A percentile compares a stretch with the other conserved stretches of the same genome.
Conservation (phyloP, 2,797 vertebrate species). For the Pangasius djambal region DNA sequence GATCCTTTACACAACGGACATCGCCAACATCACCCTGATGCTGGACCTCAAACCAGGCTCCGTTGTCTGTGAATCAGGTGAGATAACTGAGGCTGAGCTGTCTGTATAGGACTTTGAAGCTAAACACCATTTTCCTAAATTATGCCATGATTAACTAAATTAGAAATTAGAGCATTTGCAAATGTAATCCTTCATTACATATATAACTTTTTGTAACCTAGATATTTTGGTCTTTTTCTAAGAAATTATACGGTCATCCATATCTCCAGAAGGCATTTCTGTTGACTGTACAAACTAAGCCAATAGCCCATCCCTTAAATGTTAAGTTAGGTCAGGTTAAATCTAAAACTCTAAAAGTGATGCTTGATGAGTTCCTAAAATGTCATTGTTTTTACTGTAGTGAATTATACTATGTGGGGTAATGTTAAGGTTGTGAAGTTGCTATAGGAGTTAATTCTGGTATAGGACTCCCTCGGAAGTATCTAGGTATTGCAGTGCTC, state of each 20-base stretch:
- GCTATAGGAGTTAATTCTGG: neutral
- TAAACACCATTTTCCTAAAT: neutral
- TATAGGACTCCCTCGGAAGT: neutral
- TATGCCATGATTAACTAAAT: neutral
- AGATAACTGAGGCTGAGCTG: neutral
- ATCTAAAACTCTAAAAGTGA: neutral
- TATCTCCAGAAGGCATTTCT: neutral
- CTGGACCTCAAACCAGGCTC: conserved; percentile 94
- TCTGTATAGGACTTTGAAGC: neutral
- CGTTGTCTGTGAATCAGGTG: conserved; percentile 90
- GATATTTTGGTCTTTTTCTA: neutral
- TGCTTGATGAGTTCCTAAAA: neutral
- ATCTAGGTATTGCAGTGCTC: neutral
- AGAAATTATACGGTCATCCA: neutral
- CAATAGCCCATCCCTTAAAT: neutral
- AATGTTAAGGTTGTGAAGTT: neutral
- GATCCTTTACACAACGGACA: conserved; percentile 97
- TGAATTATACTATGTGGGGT: neutral
- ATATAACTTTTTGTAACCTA: neutral
- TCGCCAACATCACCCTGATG: conserved; percentile 95
- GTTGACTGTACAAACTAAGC: neutral
- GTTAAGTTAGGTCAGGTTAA: neutral
- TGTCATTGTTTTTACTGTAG: neutral
- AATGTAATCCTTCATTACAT: neutral
- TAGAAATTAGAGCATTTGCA: neutral